Base-by-base conservation (phyloP, 2,797 vertebrate species). In the Prionace glauca region DNA sequence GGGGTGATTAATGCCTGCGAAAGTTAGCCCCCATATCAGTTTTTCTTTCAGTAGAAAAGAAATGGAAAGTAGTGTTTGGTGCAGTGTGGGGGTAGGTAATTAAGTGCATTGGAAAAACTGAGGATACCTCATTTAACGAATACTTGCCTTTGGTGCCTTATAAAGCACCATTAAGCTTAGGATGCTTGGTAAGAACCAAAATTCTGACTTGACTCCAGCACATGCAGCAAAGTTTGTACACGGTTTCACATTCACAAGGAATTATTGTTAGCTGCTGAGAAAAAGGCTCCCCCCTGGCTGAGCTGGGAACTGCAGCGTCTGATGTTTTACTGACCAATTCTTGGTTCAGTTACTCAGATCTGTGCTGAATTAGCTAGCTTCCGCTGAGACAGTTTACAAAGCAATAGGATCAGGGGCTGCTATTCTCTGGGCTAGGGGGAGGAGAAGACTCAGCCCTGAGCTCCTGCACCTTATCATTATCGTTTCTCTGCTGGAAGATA, bases 61-160 rank as follows among this genome's bases (percentile, higher is more conserved):
- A 16, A 84, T 41, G 7, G 18, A 84, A 84, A 45, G 81, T 84
- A 84, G 41, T 45, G 41, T 45, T 24, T 45, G 81, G 81, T n/a
- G 32, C 9, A 2, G 72, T 71, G 10, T 11, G 29, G 22, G 36
- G 77, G n/a, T 0, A 18, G 16, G n/a, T 5, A 10, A 45, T 84
- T 84, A 92, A 20, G 18, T 92, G 90, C 90, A 67, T 92, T 69
- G 65, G 24, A 36, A 26, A 69, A n/a, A 69, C 65, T 24, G 65
- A 69, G 18, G 10, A 65, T 91, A 65, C 60, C 88, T 67, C 65
- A 92, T 20, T 41, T 41, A 20, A 65, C 4, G 60, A 90, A 62
- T 90, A 60, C 26, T 60, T 90, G 65, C 90, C 90, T 45, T 92
- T 92, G 56, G 65, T 92, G 90, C 90, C 90, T 92, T 92, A 62